Conservation (phyloP, 2,888 invertebrate genomes). For the Chydorus sphaericus region DNA sequence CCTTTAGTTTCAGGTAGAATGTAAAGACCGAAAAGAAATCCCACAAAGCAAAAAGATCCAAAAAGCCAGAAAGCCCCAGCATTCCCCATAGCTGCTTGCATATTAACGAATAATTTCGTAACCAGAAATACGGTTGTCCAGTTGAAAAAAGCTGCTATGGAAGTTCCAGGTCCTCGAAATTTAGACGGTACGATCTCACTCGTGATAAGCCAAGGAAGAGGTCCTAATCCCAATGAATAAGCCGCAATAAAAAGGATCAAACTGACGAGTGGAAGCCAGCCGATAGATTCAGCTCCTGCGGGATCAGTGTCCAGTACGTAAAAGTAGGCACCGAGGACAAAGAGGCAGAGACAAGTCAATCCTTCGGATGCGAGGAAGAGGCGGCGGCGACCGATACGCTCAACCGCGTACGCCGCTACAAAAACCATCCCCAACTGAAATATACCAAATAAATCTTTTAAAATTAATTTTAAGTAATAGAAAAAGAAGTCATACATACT, state of each 20-base stretch:
- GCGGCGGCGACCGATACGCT: constrained; percentile 62
- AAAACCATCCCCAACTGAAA: neutral
- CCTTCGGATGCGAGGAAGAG: constrained; percentile 59
- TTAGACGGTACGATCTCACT: constrained; percentile 59
- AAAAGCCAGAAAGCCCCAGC: constrained; percentile 65
- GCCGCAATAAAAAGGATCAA: constrained; percentile 61
- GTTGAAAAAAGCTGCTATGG: constrained; percentile 56
- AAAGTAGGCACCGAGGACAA: constrained; percentile 57
- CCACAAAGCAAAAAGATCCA: constrained; percentile 45
- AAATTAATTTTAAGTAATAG: no score
- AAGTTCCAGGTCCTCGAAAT: constrained; percentile 54
- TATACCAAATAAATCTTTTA: neutral
- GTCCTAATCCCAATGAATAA: constrained; percentile 67
- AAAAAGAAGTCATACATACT: no score
- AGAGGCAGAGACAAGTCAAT: constrained; percentile 52
- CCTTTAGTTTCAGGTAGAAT: constrained; percentile 75
- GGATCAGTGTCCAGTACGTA: constrained; percentile 30
- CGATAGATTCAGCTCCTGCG: constrained; percentile 29
- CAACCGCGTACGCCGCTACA: constrained; percentile 46
- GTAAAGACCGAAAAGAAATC: constrained; percentile 53
- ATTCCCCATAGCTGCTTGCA: constrained; percentile 42
- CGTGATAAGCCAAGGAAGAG: constrained; percentile 73
- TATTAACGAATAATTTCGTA: constrained; percentile 30
- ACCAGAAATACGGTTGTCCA: constrained; percentile 55
- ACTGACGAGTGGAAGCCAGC: constrained; percentile 56